Conservation (phyloP, 2,113 vertebrate genomes). For the Callocephalon fimbriatum region DNA sequence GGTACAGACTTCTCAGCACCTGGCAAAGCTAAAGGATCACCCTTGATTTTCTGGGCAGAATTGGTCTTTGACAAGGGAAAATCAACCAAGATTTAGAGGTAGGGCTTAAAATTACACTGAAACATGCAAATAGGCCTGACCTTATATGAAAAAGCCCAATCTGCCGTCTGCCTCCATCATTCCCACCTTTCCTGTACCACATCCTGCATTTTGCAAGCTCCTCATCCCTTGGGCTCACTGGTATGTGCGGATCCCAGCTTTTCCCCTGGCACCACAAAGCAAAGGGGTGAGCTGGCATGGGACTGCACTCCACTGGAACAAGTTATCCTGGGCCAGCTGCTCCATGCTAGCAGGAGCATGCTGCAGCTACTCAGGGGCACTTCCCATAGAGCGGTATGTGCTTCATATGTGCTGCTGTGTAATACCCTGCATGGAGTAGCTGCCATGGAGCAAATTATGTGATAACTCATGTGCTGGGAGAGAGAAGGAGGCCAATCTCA, state of each 20-base stretch:
- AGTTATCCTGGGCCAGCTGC: background rate
- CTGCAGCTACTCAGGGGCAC: background rate
- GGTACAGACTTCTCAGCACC: background rate
- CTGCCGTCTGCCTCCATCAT: background rate
- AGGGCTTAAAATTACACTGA: background rate
- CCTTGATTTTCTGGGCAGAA: background rate
- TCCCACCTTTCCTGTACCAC: background rate
- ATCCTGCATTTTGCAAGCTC: background rate
- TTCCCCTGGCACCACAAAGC: background rate
- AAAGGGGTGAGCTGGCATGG: background rate
- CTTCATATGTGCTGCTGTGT: background rate
- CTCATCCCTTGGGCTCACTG: background rate
- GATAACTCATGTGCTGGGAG: background rate
- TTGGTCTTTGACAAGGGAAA: background rate
- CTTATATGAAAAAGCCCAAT: background rate
- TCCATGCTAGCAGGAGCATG: background rate
- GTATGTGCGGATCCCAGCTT: rapidly evolving
- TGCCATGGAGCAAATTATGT: rapidly evolving
- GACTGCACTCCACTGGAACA: background rate
- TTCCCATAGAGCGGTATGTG: rapidly evolving
- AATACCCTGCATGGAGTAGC: rapidly evolving
- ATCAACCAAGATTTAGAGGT: background rate
- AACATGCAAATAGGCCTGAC: background rate
- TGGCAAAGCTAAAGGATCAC: background rate
- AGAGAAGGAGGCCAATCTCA: background rate